Evolutionary conservation across 2,888 invertebrate genomes (phyloP), one percentile per base, ranked within the genome.

Genomic region (Drosophila dives): DNA sequence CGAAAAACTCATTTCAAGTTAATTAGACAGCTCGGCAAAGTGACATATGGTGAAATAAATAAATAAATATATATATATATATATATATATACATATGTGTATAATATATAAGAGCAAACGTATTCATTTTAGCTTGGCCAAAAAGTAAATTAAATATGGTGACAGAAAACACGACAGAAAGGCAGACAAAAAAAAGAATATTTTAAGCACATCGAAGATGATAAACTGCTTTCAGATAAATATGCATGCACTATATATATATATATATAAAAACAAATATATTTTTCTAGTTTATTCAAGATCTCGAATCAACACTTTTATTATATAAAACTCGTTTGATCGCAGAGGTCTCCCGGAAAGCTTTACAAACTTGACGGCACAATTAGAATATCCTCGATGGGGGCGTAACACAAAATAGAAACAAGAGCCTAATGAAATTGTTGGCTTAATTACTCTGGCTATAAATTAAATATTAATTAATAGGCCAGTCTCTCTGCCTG

Each of bases 401-500:
- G 15, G 23, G 23, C 45, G 45, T 8, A 23, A 45, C 23, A 26
- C 20, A 36, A 48, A 45, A 20, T 5, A 34, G 12, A 26, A 33
- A 61, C 26, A 51, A 50, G 38, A 61, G 66, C 55, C 53, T 76
- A 67, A 66, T 71, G 70, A 63, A 80, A 80, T 74, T 80, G 59
- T 71, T 69, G 60, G 72, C 80, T 53, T 64, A 84, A 70, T 72
- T 80, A 72, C 62, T 63, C 55, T 20, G 62, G 72, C 72, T 71
- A 84, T 89, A 85, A 84, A 87, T 89, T 84, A 89, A 89, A 89
- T 84, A 89, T 84, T 86, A 81, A 89, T 89, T 84, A 84, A 84
- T 84, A 89, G 89, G 59, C 77, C 69, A 50, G 74, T 63, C 61
- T 32, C 23, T 36, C 20, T 32, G 8, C 10, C 29, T 2, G 5